Evolutionary conservation across 2,797 vertebrate genomes (phyloP), one percentile per base, ranked within the genome.

Genomic region (Lagothrix lagotricha): DNA sequence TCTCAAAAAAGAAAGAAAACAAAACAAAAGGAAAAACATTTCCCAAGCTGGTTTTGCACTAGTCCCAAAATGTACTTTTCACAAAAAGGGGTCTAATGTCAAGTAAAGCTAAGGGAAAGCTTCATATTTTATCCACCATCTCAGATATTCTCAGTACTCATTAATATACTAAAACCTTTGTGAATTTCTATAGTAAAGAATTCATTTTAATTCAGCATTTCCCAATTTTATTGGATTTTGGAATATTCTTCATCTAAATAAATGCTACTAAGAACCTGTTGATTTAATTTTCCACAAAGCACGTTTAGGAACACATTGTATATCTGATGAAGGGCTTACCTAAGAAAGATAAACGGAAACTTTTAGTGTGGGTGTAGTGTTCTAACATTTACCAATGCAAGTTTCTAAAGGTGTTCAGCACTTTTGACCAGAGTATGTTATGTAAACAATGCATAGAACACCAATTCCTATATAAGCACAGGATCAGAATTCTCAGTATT

Each of bases 141-240:
- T 58, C 33, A 88, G 44, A 57, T n/a, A 83, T 33, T 46, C 36
- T 85, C 8, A 46, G 15, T 89, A 17, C 58, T 86, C 15, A 86
- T 88, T 90, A 48, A 94, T 52, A 76, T 77, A 76, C 79, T 89
- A 93, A 93, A 96, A 79, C 4, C 14, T 85, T 91, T 83, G 30
- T 57, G 33, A 88, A 52, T 57, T 73, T 14, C 48, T 81, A 0
- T 75, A 61, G 10, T n/a, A 82, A 88, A 88, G 20, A 94, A 75
- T 5, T 4, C 13, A 6, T 52, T 93, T 79, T 39, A 97, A 93
- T 54, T 95, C 36, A 85, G 36, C 4, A 86, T 77, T 89, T 96
- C 39, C 13, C 3, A 67, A 44, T 88, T 70, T 58, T 85, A 85
- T 83, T 91, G 73, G 13, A 93, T 83, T 92, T 7, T 82, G 33